phyloP scores from a whole-genome alignment of 2,113 vertebrate genomes.

The Vombatus ursinus region DNA sequence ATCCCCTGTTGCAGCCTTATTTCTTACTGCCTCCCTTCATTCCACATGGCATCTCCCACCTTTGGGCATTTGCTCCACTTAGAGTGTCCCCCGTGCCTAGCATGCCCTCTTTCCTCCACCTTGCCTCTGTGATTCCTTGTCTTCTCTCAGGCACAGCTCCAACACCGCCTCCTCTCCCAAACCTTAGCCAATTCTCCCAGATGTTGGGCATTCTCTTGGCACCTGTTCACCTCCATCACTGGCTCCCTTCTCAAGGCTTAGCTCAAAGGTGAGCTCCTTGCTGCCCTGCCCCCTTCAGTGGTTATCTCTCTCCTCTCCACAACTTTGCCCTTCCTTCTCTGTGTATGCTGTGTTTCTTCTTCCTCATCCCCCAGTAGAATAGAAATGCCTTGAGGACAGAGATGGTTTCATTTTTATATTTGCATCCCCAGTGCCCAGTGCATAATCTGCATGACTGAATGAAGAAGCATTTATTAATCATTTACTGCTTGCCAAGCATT shows the following conservation, averaged over 20 bases:
- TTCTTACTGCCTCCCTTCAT: neutral
- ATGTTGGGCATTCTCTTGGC: neutral
- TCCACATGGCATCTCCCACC: neutral
- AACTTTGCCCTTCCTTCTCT: neutral
- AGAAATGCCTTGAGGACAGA: neutral
- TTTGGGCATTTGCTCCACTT: neutral
- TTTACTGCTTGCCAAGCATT: neutral
- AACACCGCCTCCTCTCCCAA: neutral
- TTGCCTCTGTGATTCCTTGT: neutral
- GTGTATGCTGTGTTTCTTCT: neutral
- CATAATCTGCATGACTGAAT: neutral
- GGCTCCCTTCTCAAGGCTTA: neutral
- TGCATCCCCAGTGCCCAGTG: neutral
- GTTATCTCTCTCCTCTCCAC: neutral
- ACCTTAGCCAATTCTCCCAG: neutral
- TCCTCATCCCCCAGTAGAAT: neutral
- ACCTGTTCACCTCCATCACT: too few relatives aligned
- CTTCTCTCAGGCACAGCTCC: neutral
- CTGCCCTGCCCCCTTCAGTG: too few relatives aligned
- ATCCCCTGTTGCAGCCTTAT: neutral
- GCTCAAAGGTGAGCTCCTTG: neutral
- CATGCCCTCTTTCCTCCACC: neutral
- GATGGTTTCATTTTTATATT: neutral
- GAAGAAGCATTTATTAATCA: neutral
- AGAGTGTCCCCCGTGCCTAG: neutral